Percentiles rank a stretch among this genome's conserved stretches.
These are phyloP conservation scores for Isoperla grammatica DNA, from an alignment of 2,888 invertebrate species.

Conservation along the genomic window DNA sequence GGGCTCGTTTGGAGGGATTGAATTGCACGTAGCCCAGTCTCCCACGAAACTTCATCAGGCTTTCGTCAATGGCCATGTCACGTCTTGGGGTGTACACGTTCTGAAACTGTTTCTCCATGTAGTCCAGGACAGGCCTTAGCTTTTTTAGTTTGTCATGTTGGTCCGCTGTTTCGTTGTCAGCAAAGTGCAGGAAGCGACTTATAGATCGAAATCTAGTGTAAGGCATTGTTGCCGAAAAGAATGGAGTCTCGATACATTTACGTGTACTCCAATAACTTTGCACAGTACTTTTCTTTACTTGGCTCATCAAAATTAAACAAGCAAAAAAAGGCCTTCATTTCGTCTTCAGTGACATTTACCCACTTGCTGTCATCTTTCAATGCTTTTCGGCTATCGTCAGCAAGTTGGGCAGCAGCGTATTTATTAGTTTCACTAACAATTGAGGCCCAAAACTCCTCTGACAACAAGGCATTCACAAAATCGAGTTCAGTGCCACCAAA, in stretches of 20 bases:
- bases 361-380: not conserved
- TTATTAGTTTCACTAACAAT: too few species aligned
- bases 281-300: not conserved
- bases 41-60: slow-evolving; percentile 18
- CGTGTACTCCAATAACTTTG: too few species aligned
- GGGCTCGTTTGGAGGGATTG: slow-evolving; percentile 15
- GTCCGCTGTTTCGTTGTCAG: slow-evolving; percentile 5
- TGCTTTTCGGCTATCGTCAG: not conserved
- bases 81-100: not conserved
- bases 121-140: slow-evolving; percentile 6
- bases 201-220: not conserved
- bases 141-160: slow-evolving; percentile 7
- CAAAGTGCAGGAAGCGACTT: slow-evolving; percentile 11
- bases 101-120: slow-evolving; percentile 10
- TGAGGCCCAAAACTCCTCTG: too few species aligned
- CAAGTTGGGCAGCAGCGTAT: too few species aligned
- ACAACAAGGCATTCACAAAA: too few species aligned
- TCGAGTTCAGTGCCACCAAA: too few species aligned
- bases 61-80: slow-evolving; percentile 19
- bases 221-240: too few species aligned
- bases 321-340: not conserved
- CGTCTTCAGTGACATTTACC: not conserved
- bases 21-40: slow-evolving; percentile 14
- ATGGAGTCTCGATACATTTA: too few species aligned
- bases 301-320: not conserved